phyloP scores from a whole-genome alignment of 2,797 vertebrate genomes.

The Oryzias sinensis region DNA sequence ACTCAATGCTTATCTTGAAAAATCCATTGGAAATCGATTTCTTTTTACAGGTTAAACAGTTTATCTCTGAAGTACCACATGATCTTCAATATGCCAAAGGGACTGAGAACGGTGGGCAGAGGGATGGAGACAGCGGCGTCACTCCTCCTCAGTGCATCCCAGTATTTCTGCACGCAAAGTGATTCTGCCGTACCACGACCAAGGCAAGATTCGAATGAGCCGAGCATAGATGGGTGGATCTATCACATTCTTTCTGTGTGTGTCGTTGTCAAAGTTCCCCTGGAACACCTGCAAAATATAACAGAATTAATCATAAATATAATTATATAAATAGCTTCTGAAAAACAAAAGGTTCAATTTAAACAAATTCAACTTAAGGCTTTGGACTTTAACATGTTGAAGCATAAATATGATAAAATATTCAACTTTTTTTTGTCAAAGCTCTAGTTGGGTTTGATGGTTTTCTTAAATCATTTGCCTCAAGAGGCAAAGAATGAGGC shows the following conservation, averaged over 20 bases:
- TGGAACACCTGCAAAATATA: slow-evolving; percentile 89
- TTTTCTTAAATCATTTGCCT: slow-evolving; percentile 24
- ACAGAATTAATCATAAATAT: neutral
- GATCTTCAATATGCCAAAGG: slow-evolving; percentile 63
- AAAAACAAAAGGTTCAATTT: neutral
- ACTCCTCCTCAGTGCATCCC: slow-evolving; percentile 92
- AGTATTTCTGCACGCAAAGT: slow-evolving; percentile 93
- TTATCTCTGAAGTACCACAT: slow-evolving; percentile 77
- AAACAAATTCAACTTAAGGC: neutral
- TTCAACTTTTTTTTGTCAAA: slow-evolving; percentile 9
- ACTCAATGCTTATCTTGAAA: slow-evolving; percentile 83
- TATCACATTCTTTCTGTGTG: slow-evolving; percentile 97
- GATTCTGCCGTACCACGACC: slow-evolving; percentile 98
- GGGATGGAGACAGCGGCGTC: slow-evolving; percentile 53
- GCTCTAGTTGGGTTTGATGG: slow-evolving; percentile 18
- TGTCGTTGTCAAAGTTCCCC: slow-evolving; percentile 98
- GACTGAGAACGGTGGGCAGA: slow-evolving; percentile 34
- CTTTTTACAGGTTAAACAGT: slow-evolving; percentile 90
- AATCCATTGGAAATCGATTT: slow-evolving; percentile 80
- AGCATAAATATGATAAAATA: neutral
- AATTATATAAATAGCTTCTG: neutral
- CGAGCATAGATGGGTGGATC: slow-evolving; percentile 90
- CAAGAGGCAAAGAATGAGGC: slow-evolving; percentile 23
- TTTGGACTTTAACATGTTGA: slow-evolving; percentile 1
- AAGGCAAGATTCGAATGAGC: slow-evolving; percentile 91